Base-by-base conservation (phyloP, 2,888 invertebrate species). In the Athrips mouffetella region DNA sequence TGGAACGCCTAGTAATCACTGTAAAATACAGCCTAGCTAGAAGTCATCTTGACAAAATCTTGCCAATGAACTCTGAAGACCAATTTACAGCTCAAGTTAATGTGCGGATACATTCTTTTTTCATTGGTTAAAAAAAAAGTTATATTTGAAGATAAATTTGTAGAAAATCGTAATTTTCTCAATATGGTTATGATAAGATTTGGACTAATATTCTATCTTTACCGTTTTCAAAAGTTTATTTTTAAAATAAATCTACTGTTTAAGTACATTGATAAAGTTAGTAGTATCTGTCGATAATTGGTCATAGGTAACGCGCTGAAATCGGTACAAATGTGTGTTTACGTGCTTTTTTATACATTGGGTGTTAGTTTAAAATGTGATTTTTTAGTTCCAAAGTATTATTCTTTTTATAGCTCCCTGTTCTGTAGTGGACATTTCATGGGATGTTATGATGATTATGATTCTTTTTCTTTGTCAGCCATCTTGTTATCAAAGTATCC, bases 401-500 rank as follows among this genome's bases (percentile, higher is more conserved):
- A n/a, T n/a, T n/a, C n/a, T n/a, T n/a, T n/a, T n/a, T n/a, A n/a
- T n/a, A n/a, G n/a, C n/a, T n/a, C n/a, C n/a, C n/a, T n/a, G n/a
- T n/a, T n/a, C n/a, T n/a, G n/a, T n/a, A n/a, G n/a, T n/a, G n/a
- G n/a, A n/a, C n/a, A n/a, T n/a, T n/a, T n/a, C n/a, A n/a, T n/a
- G n/a, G n/a, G n/a, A n/a, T n/a, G n/a, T n/a, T n/a, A n/a, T n/a
- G n/a, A n/a, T n/a, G n/a, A n/a, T n/a, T n/a, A n/a, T n/a, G n/a
- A n/a, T n/a, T n/a, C n/a, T n/a, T n/a, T n/a, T n/a, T n/a, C n/a
- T n/a, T n/a, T n/a, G n/a, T n/a, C n/a, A n/a, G n/a, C 18, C 5
- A 5, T 20, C n/a, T 4, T 5, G 2, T 11, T n/a, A n/a, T 35
- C 3, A 35, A 35, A 25, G 18, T 39, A 13, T 55, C 51, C 55